Base-by-base conservation (phyloP, 2,797 vertebrate genomes). In the Phoebastria nigripes region DNA sequence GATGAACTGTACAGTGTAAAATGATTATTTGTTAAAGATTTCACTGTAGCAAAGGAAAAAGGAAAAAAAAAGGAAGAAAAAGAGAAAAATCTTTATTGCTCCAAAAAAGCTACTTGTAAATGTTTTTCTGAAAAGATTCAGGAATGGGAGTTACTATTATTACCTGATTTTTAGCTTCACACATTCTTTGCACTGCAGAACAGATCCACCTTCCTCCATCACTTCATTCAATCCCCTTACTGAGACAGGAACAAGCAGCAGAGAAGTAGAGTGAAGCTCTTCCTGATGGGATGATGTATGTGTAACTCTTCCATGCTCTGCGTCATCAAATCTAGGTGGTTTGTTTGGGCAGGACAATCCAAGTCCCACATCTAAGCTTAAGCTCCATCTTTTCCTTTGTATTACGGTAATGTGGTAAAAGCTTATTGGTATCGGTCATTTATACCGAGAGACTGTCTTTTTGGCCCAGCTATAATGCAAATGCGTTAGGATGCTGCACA, bases 11-110 rank as follows among this genome's bases (percentile, higher is more conserved):
- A 94, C 35, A 73, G 87, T 91, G 44, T 95, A 96, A 98, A 97
- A 96, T 97, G 96, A 97, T 97, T 97, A 97, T 97, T 97, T 98
- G 95, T 97, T 98, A 97, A 98, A 97, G 89, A 97, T 97, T 98
- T 97, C 91, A 94, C 86, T 28, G 55, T 94, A 76, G 94, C 95
- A 94, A 97, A 96, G 84, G 78, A 76, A 92, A 84, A 86, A 35
- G 4, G 37, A 4, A 26, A 11, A 15, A 15, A 67, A 54, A 9
- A 39, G 12, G 6, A 65, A 66, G 41, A 81, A 67, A 67, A 90
- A 28, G n/a, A 78, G 49, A 94, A 95, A 94, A 96, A 96, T 95
- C 90, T 95, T 97, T 89, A 93, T 80, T 93, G 76, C 76, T 94
- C 84, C 12, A 70, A 74, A 94, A 76, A 91, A 90, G 33, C 61